These are phyloP conservation scores for Dendrolimus punctatus DNA, from an alignment of 1,140 invertebrate genomes.

Conservation along the genomic window DNA sequence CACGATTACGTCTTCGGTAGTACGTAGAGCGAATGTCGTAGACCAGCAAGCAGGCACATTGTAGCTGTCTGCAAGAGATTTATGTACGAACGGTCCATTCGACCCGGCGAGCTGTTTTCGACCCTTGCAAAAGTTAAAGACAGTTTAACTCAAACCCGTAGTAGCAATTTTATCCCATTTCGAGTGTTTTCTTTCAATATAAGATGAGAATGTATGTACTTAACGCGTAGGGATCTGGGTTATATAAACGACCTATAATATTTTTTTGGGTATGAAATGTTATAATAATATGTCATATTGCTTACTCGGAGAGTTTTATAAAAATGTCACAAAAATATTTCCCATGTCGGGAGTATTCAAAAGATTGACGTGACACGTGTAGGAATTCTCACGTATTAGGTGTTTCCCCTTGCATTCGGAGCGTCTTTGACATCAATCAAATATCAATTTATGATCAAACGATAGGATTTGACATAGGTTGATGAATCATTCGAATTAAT, in stretches of 20 bases:
- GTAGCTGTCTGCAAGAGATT: constrained; percentile 18
- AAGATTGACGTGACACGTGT: too few relatives aligned
- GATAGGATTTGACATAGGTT: too few relatives aligned
- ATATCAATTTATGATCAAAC: too few relatives aligned
- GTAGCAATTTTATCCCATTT: constrained; percentile 13
- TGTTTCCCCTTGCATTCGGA: too few relatives aligned
- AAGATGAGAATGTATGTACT: constrained; percentile 6
- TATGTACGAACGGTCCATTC: constrained; percentile 14
- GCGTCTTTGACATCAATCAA: too few relatives aligned
- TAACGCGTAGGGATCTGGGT: neutral
- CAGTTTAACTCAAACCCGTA: constrained; percentile 14
- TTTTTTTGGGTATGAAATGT: constrained; percentile 5
- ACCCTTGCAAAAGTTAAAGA: constrained; percentile 22
- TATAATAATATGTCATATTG: neutral
- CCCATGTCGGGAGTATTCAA: neutral
- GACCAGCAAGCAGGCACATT: constrained; percentile 16
- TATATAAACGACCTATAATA: constrained; percentile 4
- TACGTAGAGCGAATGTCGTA: constrained; percentile 8
- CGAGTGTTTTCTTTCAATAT: constrained; percentile 18
- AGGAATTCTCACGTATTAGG: too few relatives aligned
- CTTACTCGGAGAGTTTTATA: neutral
- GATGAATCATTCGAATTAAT: too few relatives aligned
- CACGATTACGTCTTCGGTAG: constrained; percentile 3
- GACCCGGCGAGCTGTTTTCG: constrained; percentile 13
- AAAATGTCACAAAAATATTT: neutral